Base-by-base conservation (phyloP, 2,113 vertebrate genomes). In the Esox niger region DNA sequence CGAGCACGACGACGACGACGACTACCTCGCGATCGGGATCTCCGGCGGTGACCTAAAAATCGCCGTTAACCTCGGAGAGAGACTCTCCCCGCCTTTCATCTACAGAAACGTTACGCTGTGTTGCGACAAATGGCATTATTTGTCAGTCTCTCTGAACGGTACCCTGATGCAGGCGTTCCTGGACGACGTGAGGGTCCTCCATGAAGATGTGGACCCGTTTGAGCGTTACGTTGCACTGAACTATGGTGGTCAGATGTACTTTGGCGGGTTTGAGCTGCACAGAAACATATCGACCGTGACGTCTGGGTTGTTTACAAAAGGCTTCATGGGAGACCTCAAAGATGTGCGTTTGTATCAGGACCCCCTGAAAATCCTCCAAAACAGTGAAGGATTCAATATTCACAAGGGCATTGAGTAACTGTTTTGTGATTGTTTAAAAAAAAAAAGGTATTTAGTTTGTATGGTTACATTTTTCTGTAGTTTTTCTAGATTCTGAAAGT, bases 1-100 rank as follows among this genome's bases (percentile, higher is more conserved):
- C 4, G 88, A 92, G 63, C 83, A 92, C 1, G 92, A 94, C 77
- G 92, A 93, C 77, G 92, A 93, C 6, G 89, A 94, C 3, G 92
- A 96, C 70, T 94, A 94, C 79, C 91, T 96, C 49, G 90, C 91
- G 3, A 79, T 92, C 2, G 95, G 95, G 13, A 83, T 96, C 20
- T 74, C 89, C 59, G 77, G 80, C 1, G 86, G 90, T 13, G 76
- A 74, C 29, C 79, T 96, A n/a, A 96, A 93, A 85, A 68, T 94
- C 21, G 89, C 87, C 0, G 79, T 95, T n/a, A 95, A 93, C 54
- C 91, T 96, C 2, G 94, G 95, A 31, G 92, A 93, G 77, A 90
- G 81, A 66, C 73, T 91, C 2, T 79, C 88, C 3, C 66, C 84
- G 20, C 93, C 92, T 4, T n/a, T 93, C 10, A 71, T 79, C 56